Conservation (phyloP, 2,888 invertebrate genomes). For the Erynnis tages region DNA sequence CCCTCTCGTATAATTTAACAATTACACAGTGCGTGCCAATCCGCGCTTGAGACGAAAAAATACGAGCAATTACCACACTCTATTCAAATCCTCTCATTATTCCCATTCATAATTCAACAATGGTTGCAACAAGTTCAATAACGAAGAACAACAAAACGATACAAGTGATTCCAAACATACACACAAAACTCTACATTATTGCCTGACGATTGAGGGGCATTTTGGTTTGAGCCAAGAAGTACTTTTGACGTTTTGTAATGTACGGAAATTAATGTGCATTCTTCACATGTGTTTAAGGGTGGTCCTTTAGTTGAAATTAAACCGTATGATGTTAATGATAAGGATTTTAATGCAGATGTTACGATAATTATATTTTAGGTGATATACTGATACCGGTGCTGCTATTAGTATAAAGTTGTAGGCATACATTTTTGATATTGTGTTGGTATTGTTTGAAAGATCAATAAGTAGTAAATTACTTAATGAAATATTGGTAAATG, state of each 20-base stretch:
- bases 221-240: background rate
- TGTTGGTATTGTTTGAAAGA: too few species aligned
- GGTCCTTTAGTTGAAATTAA: slow-evolving; percentile 35
- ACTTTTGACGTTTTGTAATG: slow-evolving; percentile 26
- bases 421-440: too few species aligned
- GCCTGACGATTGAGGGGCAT: slow-evolving; percentile 2
- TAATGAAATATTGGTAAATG: too few species aligned
- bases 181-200: slow-evolving; percentile 6
- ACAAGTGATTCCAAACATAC: background rate
- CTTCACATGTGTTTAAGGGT: slow-evolving; percentile 37
- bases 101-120: slow-evolving; percentile 39
- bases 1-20: slow-evolving; percentile 2
- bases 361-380: too few species aligned
- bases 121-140: slow-evolving; percentile 36
- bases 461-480: too few species aligned
- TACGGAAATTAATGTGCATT: slow-evolving; percentile 41
- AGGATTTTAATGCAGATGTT: slow-evolving; percentile 16
- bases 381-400: too few species aligned
- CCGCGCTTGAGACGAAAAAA: slow-evolving; percentile 17
- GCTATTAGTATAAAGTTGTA: too few species aligned
- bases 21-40: slow-evolving; percentile 5
- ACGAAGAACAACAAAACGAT: slow-evolving; percentile 8
- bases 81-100: slow-evolving; percentile 34
- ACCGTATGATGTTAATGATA: slow-evolving; percentile 35
- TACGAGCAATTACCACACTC: slow-evolving; percentile 19